phyloP scores from a whole-genome alignment of 1,140 invertebrate genomes.

The Drosophila pruinosa region DNA sequence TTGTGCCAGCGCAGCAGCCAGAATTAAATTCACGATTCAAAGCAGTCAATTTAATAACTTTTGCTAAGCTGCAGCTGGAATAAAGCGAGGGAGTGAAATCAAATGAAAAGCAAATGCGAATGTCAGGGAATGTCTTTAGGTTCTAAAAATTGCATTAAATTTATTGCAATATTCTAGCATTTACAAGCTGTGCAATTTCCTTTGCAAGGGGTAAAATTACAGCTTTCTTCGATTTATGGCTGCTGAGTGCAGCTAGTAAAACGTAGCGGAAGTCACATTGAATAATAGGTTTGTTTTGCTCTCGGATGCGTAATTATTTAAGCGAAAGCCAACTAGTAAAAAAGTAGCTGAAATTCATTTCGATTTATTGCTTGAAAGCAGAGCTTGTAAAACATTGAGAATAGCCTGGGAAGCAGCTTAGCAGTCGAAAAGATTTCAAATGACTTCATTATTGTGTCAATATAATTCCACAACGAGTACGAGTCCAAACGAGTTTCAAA shows the following conservation, averaged over 20 bases:
- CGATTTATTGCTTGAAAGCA: too few relatives aligned
- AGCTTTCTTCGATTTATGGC: background rate
- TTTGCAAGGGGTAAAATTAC: background rate
- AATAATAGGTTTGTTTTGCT: background rate
- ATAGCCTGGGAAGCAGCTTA: too few relatives aligned
- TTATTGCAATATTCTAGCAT: background rate
- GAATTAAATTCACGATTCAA: constrained; percentile 23
- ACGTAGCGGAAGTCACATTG: background rate
- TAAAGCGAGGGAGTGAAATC: background rate
- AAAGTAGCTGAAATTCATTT: background rate
- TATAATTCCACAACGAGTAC: too few relatives aligned
- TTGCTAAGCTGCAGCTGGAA: constrained; percentile 8
- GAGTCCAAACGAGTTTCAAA: too few relatives aligned
- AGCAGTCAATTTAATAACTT: constrained; percentile 42
- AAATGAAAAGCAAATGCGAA: constrained; percentile 8
- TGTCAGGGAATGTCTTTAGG: background rate
- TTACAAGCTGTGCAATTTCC: background rate
- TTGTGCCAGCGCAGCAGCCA: too few relatives aligned
- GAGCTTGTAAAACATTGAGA: too few relatives aligned
- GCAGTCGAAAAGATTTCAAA: too few relatives aligned
- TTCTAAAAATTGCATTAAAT: background rate
- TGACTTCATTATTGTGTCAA: too few relatives aligned
- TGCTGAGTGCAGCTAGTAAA: background rate
- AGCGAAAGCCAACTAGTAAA: background rate
- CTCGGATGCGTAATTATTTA: background rate